Evolutionary conservation across 2,797 vertebrate genomes (phyloP).

Genomic region (Morelia viridis): DNA sequence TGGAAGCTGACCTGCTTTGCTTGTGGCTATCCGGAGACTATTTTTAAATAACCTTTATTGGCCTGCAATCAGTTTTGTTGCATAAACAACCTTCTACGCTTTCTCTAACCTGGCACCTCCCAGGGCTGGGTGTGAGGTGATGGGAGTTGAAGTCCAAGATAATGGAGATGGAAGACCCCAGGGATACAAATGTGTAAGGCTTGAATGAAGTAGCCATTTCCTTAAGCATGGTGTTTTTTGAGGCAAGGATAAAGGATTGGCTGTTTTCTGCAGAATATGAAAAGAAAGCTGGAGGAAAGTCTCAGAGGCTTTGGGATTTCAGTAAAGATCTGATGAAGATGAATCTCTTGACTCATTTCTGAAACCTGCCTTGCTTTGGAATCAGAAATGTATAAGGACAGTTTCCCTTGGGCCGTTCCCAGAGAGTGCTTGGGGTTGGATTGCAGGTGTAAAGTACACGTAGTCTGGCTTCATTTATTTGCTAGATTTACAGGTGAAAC

Average conservation of each 20-base stretch:
- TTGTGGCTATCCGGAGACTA: background rate
- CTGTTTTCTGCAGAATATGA: background rate
- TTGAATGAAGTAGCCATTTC: background rate
- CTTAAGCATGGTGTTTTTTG: background rate
- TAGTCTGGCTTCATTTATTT: background rate
- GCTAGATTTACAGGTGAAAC: no score
- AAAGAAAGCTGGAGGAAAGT: background rate
- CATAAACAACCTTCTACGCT: conserved; percentile 24
- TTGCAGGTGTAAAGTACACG: background rate
- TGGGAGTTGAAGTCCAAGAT: no score
- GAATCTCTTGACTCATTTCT: fast-evolving
- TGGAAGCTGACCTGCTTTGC: background rate
- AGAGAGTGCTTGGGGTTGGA: background rate
- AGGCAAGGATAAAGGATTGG: background rate
- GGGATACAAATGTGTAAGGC: background rate
- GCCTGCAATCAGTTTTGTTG: conserved; percentile 2
- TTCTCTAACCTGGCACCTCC: no score
- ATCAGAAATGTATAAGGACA: no score
- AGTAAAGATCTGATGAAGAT: conserved; percentile 31
- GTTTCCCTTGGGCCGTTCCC: no score
- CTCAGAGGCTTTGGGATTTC: background rate
- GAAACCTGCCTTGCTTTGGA: conserved; percentile 19
- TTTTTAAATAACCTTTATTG: background rate
- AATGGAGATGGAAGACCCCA: no score
- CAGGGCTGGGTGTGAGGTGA: no score